These are phyloP conservation scores for Climacteris rufus DNA, from an alignment of 2,113 vertebrate species.

Conservation along the genomic window DNA sequence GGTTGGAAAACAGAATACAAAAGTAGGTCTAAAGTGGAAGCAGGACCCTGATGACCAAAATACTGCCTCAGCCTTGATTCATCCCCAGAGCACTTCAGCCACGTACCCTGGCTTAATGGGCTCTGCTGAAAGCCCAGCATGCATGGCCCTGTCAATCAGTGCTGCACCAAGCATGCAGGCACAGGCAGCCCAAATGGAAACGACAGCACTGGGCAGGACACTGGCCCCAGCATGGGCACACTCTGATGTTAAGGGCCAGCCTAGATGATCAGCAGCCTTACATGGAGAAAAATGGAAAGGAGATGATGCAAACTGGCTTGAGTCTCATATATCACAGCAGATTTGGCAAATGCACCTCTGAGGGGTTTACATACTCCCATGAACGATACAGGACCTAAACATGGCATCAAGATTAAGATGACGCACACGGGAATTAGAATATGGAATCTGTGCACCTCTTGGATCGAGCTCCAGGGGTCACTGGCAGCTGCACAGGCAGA, in stretches of 20 bases:
- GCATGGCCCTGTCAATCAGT: neutral
- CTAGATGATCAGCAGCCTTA: neutral
- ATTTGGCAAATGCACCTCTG: neutral
- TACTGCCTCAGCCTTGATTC: neutral
- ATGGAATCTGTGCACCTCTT: neutral
- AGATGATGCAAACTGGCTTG: neutral
- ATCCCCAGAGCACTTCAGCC: neutral
- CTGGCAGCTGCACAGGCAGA: neutral
- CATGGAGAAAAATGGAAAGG: neutral
- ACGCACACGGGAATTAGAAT: neutral
- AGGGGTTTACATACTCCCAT: neutral
- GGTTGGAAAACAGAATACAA: neutral
- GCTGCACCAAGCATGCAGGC: rapidly evolving
- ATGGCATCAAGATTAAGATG: neutral
- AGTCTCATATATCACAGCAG: neutral
- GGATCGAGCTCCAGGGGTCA: neutral
- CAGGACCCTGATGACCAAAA: neutral
- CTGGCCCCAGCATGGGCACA: neutral
- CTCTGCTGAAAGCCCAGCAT: neutral
- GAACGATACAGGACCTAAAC: slow-evolving; percentile 5
- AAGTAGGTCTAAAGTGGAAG: neutral
- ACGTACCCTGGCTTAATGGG: neutral
- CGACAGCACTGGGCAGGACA: neutral
- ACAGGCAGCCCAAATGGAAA: neutral
- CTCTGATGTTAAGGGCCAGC: neutral